These are phyloP conservation scores for Latrodectus hesperus DNA, from an alignment of 2,888 invertebrate genomes.

Conservation along the genomic window DNA sequence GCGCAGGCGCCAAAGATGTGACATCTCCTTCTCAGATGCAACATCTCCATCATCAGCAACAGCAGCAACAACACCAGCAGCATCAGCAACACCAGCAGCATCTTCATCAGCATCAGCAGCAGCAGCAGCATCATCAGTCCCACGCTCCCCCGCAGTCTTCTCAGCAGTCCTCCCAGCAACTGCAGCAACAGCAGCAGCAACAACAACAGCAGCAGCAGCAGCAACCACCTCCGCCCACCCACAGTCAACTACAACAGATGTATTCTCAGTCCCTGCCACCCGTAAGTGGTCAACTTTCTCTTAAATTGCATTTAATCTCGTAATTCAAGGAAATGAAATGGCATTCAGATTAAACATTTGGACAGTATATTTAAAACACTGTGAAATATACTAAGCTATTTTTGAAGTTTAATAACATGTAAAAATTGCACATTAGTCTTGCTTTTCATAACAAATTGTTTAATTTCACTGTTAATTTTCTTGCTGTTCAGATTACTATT, in stretches of 20 bases:
- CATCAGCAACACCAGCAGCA: conserved; percentile 69
- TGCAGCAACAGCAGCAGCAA: conserved; percentile 48
- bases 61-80: conserved; percentile 71
- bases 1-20: conserved; percentile 54
- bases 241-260: conserved; percentile 66
- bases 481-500: too few species aligned
- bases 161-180: conserved; percentile 27
- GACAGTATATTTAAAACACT: too few species aligned
- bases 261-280: conserved; percentile 66
- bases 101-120: conserved; percentile 69
- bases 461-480: too few species aligned
- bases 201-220: conserved; percentile 59
- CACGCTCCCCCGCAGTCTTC: conserved; percentile 28
- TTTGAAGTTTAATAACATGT: too few species aligned
- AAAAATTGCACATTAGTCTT: too few species aligned
- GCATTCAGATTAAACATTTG: too few species aligned
- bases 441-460: too few species aligned
- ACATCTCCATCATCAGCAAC: conserved; percentile 72
- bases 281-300: conserved; percentile 32
- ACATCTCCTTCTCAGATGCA: conserved; percentile 59
- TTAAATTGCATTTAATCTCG: too few species aligned
- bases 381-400: too few species aligned
- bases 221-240: conserved; percentile 63
- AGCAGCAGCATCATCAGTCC: conserved; percentile 2
- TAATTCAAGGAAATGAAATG: too few species aligned